phyloP scores from a whole-genome alignment of 2,797 vertebrate species.

The Bradypus variegatus region DNA sequence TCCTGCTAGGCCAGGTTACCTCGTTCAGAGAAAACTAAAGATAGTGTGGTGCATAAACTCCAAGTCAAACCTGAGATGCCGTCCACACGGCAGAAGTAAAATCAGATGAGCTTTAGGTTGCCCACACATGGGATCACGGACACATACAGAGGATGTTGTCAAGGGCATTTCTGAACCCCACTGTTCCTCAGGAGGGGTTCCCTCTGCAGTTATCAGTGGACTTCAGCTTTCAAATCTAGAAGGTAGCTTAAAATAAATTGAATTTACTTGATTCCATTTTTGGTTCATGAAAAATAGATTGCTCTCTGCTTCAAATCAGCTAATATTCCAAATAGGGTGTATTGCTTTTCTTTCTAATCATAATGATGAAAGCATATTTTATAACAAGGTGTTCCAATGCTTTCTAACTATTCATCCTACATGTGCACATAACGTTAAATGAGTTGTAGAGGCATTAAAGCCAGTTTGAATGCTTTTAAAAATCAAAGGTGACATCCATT shows the following conservation, averaged over 20 bases:
- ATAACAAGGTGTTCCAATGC: conserved; percentile 67
- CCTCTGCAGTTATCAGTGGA: not conserved
- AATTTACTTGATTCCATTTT: conserved; percentile 69
- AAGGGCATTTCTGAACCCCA: not conserved
- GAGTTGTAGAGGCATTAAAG: conserved; percentile 69
- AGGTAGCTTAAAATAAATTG: conserved; percentile 39
- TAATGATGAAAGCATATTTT: conserved; percentile 66
- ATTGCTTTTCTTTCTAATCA: conserved; percentile 66
- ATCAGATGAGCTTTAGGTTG: not conserved
- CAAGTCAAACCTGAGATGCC: not conserved
- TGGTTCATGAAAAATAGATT: conserved; percentile 69
- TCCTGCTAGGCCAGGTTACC: not conserved
- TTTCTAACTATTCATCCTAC: conserved; percentile 68
- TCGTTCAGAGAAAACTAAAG: not conserved
- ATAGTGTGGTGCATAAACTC: rapidly evolving
- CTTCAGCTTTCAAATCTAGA: not conserved
- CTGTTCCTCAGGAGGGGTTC: rapidly evolving
- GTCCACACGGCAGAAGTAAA: rapidly evolving
- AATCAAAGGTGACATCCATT: conserved; percentile 75
- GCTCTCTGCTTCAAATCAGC: conserved; percentile 64
- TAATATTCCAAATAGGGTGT: conserved; percentile 55
- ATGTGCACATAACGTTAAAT: conserved; percentile 68
- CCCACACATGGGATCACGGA: not conserved
- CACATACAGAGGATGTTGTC: not conserved
- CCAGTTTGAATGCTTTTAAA: conserved; percentile 76